These are phyloP conservation scores for Numenius arquata DNA, from an alignment of 2,113 vertebrate species.

Conservation along the genomic window DNA sequence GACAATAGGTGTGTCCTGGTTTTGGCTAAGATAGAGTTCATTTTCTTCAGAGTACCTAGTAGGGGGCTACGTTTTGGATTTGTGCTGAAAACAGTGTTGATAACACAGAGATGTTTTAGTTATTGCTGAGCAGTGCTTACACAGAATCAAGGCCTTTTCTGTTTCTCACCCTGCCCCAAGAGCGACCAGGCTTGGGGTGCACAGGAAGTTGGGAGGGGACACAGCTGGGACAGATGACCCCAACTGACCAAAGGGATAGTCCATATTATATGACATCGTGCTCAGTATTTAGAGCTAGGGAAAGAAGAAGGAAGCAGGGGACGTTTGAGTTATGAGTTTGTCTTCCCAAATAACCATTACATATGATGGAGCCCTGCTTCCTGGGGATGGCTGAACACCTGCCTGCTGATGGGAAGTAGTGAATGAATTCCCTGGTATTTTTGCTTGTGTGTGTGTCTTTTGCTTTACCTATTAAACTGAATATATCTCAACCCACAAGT, in stretches of 20 bases:
- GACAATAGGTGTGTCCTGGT: not conserved
- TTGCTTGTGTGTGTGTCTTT: not conserved
- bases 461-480: not conserved
- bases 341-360: not conserved
- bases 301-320: not conserved
- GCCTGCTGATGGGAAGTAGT: not conserved
- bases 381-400: not conserved
- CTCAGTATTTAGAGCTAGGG: not conserved
- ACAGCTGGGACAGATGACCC: not conserved
- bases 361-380: not conserved
- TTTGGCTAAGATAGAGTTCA: not conserved
- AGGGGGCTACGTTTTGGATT: not conserved
- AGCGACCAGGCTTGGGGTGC: not conserved
- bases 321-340: not conserved
- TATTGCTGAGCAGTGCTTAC: not conserved
- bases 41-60: not conserved
- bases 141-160: not conserved
- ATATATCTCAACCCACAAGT: not conserved
- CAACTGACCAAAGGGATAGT: not conserved
- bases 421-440: not conserved
- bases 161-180: not conserved
- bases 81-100: not conserved
- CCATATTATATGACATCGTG: not conserved
- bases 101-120: not conserved
- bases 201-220: not conserved